These are phyloP conservation scores for Drosophila pseudoananassae DNA, from an alignment of 1,140 invertebrate genomes.

Conservation along the genomic window DNA sequence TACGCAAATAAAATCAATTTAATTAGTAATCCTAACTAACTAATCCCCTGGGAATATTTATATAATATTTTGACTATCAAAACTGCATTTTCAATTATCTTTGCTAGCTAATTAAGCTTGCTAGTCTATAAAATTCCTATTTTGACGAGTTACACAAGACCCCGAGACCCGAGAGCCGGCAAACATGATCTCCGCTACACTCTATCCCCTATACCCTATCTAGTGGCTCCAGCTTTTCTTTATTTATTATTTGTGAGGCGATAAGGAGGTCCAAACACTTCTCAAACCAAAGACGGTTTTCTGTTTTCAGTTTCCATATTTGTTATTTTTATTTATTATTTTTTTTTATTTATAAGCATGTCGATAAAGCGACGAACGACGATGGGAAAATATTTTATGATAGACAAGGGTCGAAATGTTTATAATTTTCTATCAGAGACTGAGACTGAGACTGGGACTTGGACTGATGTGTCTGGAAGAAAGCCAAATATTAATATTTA, in stretches of 20 bases:
- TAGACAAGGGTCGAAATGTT: slow-evolving; percentile 18
- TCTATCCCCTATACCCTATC: too few relatives aligned
- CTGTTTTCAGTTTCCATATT: slow-evolving; percentile 26
- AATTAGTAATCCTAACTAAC: too few relatives aligned
- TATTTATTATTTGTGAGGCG: too few relatives aligned
- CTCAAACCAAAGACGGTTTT: too few relatives aligned
- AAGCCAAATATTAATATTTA: slow-evolving; percentile 23
- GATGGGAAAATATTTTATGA: slow-evolving; percentile 3
- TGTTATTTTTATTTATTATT: slow-evolving; percentile 54
- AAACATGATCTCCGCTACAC: slow-evolving; percentile 3
- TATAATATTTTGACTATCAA: too few relatives aligned
- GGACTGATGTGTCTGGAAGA: neutral
- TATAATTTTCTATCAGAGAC: slow-evolving; percentile 15
- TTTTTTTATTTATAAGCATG: neutral
- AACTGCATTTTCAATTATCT: too few relatives aligned
- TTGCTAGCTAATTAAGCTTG: too few relatives aligned
- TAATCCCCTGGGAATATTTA: too few relatives aligned
- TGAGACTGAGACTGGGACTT: neutral
- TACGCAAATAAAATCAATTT: too few relatives aligned
- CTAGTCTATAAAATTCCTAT: neutral
- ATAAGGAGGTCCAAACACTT: too few relatives aligned
- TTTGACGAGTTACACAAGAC: neutral
- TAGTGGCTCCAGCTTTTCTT: too few relatives aligned
- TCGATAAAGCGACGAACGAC: slow-evolving; percentile 44
- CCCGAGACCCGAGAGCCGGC: neutral